These are phyloP conservation scores for Hiodon alosoides DNA, from an alignment of 2,113 vertebrate species.

Conservation along the genomic window DNA sequence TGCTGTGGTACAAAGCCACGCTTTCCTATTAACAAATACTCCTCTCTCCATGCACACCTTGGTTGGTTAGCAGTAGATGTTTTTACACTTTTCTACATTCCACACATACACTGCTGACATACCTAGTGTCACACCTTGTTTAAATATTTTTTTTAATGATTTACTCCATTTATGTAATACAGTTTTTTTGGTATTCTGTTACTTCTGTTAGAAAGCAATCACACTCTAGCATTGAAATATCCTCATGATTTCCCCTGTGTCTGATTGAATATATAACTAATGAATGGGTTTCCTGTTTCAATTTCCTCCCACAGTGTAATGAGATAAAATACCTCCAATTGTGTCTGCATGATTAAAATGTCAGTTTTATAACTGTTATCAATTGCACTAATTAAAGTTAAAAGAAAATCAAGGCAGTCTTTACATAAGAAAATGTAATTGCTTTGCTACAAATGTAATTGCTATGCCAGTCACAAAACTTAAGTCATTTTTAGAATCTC, in stretches of 20 bases:
- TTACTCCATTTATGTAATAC: too few species aligned
- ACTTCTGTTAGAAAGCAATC: not conserved
- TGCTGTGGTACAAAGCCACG: not conserved
- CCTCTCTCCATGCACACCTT: too few species aligned
- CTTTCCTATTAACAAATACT: too few species aligned
- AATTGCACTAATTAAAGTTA: conserved; percentile 62
- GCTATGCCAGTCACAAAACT: conserved; percentile 21
- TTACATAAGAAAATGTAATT: conserved; percentile 38
- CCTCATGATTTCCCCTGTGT: not conserved
- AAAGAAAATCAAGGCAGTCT: conserved; percentile 46
- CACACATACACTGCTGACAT: too few species aligned
- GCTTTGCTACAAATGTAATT: conserved; percentile 41
- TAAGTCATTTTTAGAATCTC: not conserved
- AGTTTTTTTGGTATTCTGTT: not conserved
- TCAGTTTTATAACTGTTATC: conserved; percentile 56
- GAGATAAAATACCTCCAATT: conserved; percentile 49
- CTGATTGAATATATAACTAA: conserved; percentile 6
- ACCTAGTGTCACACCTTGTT: too few species aligned
- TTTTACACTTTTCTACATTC: too few species aligned
- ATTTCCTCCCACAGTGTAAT: conserved; percentile 48
- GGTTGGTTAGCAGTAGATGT: too few species aligned
- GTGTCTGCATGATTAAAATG: conserved; percentile 61
- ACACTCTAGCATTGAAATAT: not conserved
- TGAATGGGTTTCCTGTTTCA: conserved; percentile 10
- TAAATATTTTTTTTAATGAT: too few species aligned